Evolutionary conservation across 2,797 vertebrate genomes (phyloP).

Genomic region (Arrhamphus sclerolepis): DNA sequence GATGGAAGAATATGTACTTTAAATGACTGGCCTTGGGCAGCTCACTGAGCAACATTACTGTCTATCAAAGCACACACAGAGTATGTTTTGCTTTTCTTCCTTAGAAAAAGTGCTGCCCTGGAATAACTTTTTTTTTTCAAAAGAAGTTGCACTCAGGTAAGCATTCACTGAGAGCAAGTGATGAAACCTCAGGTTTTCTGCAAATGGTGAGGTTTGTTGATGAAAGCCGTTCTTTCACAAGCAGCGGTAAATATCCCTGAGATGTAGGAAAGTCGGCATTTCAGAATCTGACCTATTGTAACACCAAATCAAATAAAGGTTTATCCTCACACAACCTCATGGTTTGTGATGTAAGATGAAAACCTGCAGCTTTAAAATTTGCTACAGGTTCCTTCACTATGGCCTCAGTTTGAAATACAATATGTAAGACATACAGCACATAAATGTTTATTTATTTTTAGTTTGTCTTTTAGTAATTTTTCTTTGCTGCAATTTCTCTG

Average conservation of each 20-base stretch:
- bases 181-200: neutral
- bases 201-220: neutral
- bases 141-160: neutral
- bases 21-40: too few species aligned
- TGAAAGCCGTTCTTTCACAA: neutral
- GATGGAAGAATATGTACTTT: too few species aligned
- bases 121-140: neutral
- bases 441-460: too few species aligned
- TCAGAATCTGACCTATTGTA: neutral
- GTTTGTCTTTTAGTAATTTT: too few species aligned
- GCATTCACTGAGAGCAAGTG: neutral
- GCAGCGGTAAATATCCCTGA: conserved; percentile 1
- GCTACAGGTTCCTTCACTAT: neutral
- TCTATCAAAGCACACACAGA: neutral
- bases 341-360: neutral
- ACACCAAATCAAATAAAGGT: neutral
- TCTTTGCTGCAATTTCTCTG: too few species aligned
- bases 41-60: too few species aligned
- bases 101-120: neutral
- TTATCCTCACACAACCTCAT: neutral
- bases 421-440: too few species aligned
- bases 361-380: neutral
- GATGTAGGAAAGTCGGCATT: neutral
- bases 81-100: too few species aligned
- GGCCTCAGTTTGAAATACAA: neutral